Evolutionary conservation across 2,888 invertebrate species (phyloP).

Genomic region (Laothoe populi): DNA sequence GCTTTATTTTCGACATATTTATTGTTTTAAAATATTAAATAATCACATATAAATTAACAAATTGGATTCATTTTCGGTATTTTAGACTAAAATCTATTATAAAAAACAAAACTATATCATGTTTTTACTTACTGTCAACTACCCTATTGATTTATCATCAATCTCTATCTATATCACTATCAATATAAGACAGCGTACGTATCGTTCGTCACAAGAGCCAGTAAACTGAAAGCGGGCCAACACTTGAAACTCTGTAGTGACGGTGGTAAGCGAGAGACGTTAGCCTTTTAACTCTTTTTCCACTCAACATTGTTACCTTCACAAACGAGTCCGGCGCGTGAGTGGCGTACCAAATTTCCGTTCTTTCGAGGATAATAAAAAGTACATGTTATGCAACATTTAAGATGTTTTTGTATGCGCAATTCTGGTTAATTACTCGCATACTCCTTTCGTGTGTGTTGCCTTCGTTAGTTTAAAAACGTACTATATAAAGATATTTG

Average conservation of each 20-base stretch:
- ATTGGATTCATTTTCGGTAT: no score
- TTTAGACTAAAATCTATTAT: no score
- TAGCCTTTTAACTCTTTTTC: slow-evolving; percentile 76
- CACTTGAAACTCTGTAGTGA: slow-evolving; percentile 47
- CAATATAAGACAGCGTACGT: slow-evolving; percentile 23
- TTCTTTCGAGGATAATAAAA: slow-evolving; percentile 51
- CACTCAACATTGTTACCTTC: slow-evolving; percentile 79
- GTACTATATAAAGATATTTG: slow-evolving; percentile 15
- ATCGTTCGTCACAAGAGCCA: slow-evolving; percentile 40
- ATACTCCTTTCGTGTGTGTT: slow-evolving; percentile 11
- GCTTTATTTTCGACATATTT: no score
- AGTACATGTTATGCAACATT: slow-evolving; percentile 45
- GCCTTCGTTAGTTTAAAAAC: slow-evolving; percentile 36
- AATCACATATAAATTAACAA: no score
- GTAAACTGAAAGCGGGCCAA: slow-evolving; percentile 37
- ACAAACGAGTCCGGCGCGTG: slow-evolving; percentile 75
- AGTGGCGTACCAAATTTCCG: slow-evolving; percentile 69
- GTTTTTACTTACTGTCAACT: no score
- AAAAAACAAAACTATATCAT: no score
- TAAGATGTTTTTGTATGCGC: slow-evolving; percentile 39
- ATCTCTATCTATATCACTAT: background rate
- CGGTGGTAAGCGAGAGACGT: slow-evolving; percentile 46
- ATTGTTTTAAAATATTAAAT: no score
- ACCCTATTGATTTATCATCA: no score
- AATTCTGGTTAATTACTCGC: slow-evolving; percentile 12